Evolutionary conservation across 2,888 invertebrate species (phyloP).

Genomic region (Agelastica alni): DNA sequence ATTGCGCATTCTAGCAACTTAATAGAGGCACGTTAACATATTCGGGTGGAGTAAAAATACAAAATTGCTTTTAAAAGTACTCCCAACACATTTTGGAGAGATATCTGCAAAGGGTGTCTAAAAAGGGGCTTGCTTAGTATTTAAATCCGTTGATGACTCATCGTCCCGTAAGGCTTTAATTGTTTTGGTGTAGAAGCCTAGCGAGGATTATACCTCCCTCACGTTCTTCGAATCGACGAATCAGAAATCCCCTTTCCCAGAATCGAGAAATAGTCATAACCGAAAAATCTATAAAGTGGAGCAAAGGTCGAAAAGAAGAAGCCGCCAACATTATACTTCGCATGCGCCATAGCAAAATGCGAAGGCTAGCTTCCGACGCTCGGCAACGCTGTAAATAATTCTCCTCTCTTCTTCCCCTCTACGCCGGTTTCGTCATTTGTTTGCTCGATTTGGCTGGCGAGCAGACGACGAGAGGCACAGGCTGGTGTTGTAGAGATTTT

Average conservation of each 20-base stretch:
- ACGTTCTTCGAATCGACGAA: not conserved
- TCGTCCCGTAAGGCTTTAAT: not conserved
- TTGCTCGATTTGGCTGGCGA: conserved; percentile 12
- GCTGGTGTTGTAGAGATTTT: no score
- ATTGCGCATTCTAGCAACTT: no score
- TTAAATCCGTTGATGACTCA: not conserved
- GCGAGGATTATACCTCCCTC: not conserved
- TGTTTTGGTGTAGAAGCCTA: conserved; percentile 2
- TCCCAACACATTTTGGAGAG: not conserved
- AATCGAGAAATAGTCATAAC: conserved; percentile 17
- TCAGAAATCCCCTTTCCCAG: not conserved
- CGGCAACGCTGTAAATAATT: no score
- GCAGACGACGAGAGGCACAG: no score
- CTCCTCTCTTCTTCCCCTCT: no score
- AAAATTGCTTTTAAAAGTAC: no score
- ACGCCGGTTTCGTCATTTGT: no score
- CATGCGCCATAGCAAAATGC: no score
- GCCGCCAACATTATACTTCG: no score
- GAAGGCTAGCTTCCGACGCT: no score
- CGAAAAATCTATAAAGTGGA: conserved; percentile 34
- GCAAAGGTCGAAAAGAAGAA: conserved; percentile 27
- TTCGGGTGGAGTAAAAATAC: no score
- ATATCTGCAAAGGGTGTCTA: not conserved
- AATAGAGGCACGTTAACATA: no score
- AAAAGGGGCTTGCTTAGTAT: not conserved